Base-by-base conservation (phyloP, 2,888 invertebrate genomes). In the Opisthograptis luteolata region DNA sequence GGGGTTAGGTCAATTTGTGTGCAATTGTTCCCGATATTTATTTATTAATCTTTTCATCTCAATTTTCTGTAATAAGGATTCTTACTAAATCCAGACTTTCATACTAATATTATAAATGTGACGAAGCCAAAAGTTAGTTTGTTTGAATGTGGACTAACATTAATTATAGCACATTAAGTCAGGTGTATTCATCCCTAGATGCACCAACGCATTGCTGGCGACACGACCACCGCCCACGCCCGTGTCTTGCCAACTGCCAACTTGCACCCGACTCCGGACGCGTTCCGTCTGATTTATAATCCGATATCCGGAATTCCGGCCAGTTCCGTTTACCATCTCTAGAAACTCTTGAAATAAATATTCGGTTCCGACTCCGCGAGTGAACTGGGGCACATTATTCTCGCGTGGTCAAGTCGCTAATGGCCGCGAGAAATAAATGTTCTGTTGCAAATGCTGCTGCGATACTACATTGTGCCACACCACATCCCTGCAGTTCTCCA, bases 261-360 rank as follows among this genome's bases (percentile, higher is more conserved):
- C 66, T 60, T 62, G 66, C 64, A 60, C 64, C 46, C 74, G 69
- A 58, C 46, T 50, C 55, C 78, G 77, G 79, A 78, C 68, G 69
- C 70, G 63, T 60, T 62, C 55, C 53, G 64, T 64, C 64, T 79
- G 82, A 83, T 82, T 81, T 84, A 83, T 82, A 72, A 69, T 68
- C 71, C 73, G 77, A 81, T 76, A 76, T 79, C 82, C 78, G 44
- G 44, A 51, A 51, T 51, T 51, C 40, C 44, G 70, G 68, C 64
- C 50, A 52, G 47, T 53, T 53, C 48, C 59, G 48, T 34, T 53
- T 69, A 65, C 55, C 56, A 62, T 55, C 57, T 58, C 54, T 59
- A 59, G 59, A 64, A 62, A 60, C 58, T 62, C 53, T 53, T 58
- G 55, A 59, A 52, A 62, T 62, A 62, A 59, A 62, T 59, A 62